These are phyloP conservation scores for Melolontha melolontha DNA, from an alignment of 2,888 invertebrate genomes.

Conservation along the genomic window DNA sequence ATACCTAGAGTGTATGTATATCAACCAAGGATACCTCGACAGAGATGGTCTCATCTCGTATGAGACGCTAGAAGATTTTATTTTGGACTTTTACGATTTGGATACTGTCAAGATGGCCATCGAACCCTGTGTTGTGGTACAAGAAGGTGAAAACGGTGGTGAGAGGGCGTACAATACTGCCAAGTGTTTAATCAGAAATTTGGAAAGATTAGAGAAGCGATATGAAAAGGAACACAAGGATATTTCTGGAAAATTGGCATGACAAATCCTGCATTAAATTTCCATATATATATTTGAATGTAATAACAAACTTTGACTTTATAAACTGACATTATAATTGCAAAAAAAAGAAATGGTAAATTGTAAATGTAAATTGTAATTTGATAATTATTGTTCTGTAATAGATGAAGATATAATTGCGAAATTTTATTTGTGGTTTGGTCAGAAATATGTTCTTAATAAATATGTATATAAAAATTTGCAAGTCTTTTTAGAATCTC, in stretches of 20 bases:
- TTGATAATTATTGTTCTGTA: no score
- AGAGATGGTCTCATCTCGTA: conserved; percentile 37
- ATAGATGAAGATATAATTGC: no score
- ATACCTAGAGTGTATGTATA: conserved; percentile 38
- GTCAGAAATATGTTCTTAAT: no score
- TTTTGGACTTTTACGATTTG: conserved; percentile 37
- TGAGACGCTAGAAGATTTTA: conserved; percentile 39
- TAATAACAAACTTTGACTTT: background rate
- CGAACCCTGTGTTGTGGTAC: conserved; percentile 34
- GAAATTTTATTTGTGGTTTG: background rate
- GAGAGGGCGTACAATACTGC: conserved; percentile 40
- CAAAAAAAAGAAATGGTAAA: background rate
- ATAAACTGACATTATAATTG: background rate
- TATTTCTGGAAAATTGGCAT: background rate
- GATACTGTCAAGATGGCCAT: conserved; percentile 30
- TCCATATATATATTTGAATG: no score
- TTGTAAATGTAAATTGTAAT: background rate
- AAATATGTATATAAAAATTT: no score
- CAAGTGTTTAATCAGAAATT: conserved; percentile 33
- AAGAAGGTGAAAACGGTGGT: conserved; percentile 26
- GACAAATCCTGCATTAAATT: no score
- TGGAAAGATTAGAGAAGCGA: conserved; percentile 34
- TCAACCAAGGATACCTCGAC: conserved; percentile 37
- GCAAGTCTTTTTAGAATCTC: no score
- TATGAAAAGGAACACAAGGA: conserved; percentile 32